Conservation (phyloP, 2,888 invertebrate species). For the Bombylius discolor region DNA sequence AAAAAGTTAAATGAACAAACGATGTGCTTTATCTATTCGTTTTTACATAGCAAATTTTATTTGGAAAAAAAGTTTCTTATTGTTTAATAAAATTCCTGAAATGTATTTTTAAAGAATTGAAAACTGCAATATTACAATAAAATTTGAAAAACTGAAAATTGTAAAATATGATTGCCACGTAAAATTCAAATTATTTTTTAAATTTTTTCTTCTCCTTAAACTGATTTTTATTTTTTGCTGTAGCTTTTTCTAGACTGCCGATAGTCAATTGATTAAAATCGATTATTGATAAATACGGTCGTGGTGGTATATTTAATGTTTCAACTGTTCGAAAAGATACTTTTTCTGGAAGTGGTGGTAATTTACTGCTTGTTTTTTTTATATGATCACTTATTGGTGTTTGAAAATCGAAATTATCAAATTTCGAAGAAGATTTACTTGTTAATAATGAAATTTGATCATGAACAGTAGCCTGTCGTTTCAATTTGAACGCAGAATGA, state of each 20-base stretch:
- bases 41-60: too few species aligned
- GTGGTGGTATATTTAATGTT: slow-evolving; percentile 37
- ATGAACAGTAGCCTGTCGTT: slow-evolving; percentile 16
- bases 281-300: slow-evolving; percentile 56
- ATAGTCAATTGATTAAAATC: slow-evolving; percentile 58
- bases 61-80: too few species aligned
- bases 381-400: slow-evolving; percentile 4
- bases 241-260: slow-evolving; percentile 43
- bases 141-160: too few species aligned
- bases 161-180: too few species aligned
- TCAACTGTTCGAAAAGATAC: slow-evolving; percentile 12
- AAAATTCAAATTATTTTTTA: background rate
- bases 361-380: slow-evolving; percentile 12
- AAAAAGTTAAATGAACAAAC: too few species aligned
- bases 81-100: too few species aligned
- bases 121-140: too few species aligned
- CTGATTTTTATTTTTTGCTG: slow-evolving; percentile 10
- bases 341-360: slow-evolving; percentile 13
- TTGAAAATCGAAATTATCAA: slow-evolving; percentile 21
- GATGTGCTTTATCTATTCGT: too few species aligned
- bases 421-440: slow-evolving; percentile 22
- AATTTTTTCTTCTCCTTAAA: background rate
- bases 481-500: slow-evolving; percentile 22
- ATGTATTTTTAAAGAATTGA: too few species aligned
- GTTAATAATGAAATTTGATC: slow-evolving; percentile 32